Evolutionary conservation across 2,113 vertebrate species (phyloP), one percentile per base, ranked within the genome.

Genomic region (Uropsilus gracilis): DNA sequence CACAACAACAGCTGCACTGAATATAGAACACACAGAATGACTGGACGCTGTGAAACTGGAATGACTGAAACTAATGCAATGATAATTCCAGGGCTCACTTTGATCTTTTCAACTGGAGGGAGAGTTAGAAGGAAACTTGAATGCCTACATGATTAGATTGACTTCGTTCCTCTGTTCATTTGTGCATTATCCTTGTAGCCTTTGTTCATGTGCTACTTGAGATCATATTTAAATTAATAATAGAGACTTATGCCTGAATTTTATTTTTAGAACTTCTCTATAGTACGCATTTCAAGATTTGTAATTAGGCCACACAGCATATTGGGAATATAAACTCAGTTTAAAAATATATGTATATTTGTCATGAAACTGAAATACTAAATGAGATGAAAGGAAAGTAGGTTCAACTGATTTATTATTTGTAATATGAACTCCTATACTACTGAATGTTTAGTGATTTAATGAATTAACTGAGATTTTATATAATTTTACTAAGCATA

Each of bases 1-100:
- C 96, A 86, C 94, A 94, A 86, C 94, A 96, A 82, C 97, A 97
- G 96, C 94, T 95, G 94, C 66, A 24, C 94, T 88, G 94, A 97
- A 88, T 95, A 96, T 37, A 92, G 91, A 87, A 71, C 63, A 88
- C 71, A 22, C 71, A 86, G 90, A 87, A 86, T 92, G 95, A 93
- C 61, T 71, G 94, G 94, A 71, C 3, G 57, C 93, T 96, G 96
- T 96, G 95, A 96, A 96, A 94, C 91, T 44, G 76, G 86, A 46
- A 86, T 97, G 96, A 96, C 81, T 42, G 91, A 96, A 92, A 95
- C 95, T 69, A 91, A 94, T 50, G 84, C 86, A 90, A 48, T 69
- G 89, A 84, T 96, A 85, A 94, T 97, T 96, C 92, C 66, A 82
- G 84, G 63, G 10, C 34, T 87, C 39, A 34, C 93, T 97, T 97